phyloP scores from a whole-genome alignment of 2,888 invertebrate species.

The Keiferia lycopersicella region DNA sequence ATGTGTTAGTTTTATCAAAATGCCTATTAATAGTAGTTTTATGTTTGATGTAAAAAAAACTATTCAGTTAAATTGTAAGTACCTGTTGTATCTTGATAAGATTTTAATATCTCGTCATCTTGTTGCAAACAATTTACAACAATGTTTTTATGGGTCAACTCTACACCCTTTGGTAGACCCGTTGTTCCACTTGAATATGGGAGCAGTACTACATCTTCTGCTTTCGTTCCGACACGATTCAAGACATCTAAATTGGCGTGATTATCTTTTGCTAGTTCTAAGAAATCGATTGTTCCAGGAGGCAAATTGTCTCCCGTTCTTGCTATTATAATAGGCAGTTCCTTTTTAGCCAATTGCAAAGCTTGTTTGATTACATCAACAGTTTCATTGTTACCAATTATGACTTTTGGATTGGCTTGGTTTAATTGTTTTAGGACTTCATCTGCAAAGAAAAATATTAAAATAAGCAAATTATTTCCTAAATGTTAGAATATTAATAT shows the following conservation, averaged over 20 bases:
- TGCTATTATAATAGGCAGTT: slow-evolving; percentile 74
- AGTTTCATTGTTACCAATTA: slow-evolving; percentile 81
- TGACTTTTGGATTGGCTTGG: slow-evolving; percentile 80
- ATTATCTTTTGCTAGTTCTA: slow-evolving; percentile 76
- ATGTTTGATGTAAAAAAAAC: too few species aligned
- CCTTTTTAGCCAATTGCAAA: slow-evolving; percentile 61
- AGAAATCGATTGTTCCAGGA: slow-evolving; percentile 80
- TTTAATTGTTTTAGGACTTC: slow-evolving; percentile 85
- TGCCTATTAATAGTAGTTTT: too few species aligned
- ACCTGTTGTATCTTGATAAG: slow-evolving; percentile 60
- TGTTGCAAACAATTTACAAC: slow-evolving; percentile 72
- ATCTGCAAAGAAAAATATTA: too few species aligned
- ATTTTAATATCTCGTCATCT: slow-evolving; percentile 47
- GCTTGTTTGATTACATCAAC: slow-evolving; percentile 70
- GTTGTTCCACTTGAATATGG: slow-evolving; percentile 94
- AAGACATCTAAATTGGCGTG: slow-evolving; percentile 72
- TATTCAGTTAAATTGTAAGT: too few species aligned
- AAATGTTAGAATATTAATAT: too few species aligned
- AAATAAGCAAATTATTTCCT: slow-evolving; percentile 45
- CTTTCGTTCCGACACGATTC: slow-evolving; percentile 56
- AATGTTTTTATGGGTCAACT: slow-evolving; percentile 82
- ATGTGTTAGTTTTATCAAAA: neutral
- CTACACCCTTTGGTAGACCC: slow-evolving; percentile 89
- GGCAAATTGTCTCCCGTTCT: slow-evolving; percentile 64
- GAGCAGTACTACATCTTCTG: slow-evolving; percentile 83